These are phyloP conservation scores for Myanophis thanlyinensis DNA, from an alignment of 2,113 vertebrate species.

Conservation along the genomic window DNA sequence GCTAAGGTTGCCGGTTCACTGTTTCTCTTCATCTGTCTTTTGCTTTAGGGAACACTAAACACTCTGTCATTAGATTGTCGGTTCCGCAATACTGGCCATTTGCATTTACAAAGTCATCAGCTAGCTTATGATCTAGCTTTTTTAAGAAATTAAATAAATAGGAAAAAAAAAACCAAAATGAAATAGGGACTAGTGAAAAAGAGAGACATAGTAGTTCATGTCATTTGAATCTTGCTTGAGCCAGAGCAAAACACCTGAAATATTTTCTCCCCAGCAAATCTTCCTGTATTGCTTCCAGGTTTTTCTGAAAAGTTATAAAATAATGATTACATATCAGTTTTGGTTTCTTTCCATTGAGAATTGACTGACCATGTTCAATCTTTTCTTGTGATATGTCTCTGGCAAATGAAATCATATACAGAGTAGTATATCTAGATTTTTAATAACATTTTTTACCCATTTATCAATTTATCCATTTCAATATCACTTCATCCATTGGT, in stretches of 20 bases:
- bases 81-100: conserved; percentile 81
- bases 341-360: not conserved
- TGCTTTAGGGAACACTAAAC: conserved; percentile 86
- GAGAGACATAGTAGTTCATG: not conserved
- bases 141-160: conserved; percentile 79
- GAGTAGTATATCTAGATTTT: not conserved
- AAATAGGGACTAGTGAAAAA: conserved; percentile 21
- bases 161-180: conserved; percentile 53
- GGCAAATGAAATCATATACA: not conserved
- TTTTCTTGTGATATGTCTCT: not conserved
- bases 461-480: not conserved
- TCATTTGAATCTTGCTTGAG: not conserved
- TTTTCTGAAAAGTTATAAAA: not conserved
- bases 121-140: conserved; percentile 78
- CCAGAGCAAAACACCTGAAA: not conserved
- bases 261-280: not conserved
- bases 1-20: conserved; percentile 83
- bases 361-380: not conserved
- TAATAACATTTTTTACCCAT: not conserved
- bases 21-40: conserved; percentile 85
- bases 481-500: not conserved
- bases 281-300: not conserved
- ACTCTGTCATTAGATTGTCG: conserved; percentile 85
- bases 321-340: not conserved
- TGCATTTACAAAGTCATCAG: conserved; percentile 85